Base-by-base conservation (phyloP, 2,113 vertebrate genomes). In the Ochotona princeps region DNA sequence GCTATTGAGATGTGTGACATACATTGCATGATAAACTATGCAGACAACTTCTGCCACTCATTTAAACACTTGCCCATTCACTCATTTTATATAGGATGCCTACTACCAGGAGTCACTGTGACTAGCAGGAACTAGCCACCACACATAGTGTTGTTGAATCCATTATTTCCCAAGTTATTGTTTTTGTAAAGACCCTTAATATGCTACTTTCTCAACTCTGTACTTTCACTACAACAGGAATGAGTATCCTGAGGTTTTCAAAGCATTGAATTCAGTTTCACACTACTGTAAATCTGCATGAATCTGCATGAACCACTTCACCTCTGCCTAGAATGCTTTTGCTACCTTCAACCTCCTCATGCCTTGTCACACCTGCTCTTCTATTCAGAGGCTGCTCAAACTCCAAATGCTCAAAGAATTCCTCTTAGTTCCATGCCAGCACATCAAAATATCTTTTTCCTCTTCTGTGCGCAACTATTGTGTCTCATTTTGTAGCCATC, bases 171-270 rank as follows among this genome's bases (percentile, higher is more conserved):
- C 87, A 83, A 87, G 80, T 49, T 5, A 85, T 70, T 69, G 20
- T 54, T 28, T 89, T 28, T 47, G 20, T 75, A 60, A 67, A 95
- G 44, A 81, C 9, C 30, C 25, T 72, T 65, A 12, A 44, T 54
- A 26, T 74, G 32, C 54, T n/a, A 47, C 1, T 17, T n/a, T 17
- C 47, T 12, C 38, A 44, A 44, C 38, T 4, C 5, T 11, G 18
- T 8, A 32, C 12, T n/a, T 30, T 70, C 35, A 47, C n/a, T 83
- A 5, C 60, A 90, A 63, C 44, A 72, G 26, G 75, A 76, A 69
- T 67, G 74, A 94, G 15, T 20, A 32, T 38, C 75, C 63, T 82
- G 49, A 91, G 25, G 28, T 83, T 83, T 90, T 44, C 26, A 84
- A 82, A 91, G 73, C 80, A 69, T 25, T 32, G 23, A 63, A 72